phyloP scores from a whole-genome alignment of 2,888 invertebrate species.

The Amphipoea oculea region DNA sequence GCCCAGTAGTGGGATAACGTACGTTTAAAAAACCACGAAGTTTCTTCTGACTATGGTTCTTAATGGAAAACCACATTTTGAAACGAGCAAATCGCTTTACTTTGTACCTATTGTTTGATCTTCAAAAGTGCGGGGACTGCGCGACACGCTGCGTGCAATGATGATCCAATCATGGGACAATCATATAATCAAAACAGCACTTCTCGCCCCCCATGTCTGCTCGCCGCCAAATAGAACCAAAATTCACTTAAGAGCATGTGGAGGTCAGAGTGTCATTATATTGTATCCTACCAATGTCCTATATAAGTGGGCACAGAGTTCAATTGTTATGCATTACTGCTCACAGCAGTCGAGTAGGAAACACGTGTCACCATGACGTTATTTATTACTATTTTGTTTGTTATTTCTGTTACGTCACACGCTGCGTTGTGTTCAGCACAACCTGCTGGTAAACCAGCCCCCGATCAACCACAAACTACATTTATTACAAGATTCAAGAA shows the following conservation, averaged over 20 bases:
- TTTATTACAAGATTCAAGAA: background rate
- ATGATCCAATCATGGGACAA: background rate
- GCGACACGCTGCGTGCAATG: background rate
- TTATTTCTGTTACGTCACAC: background rate
- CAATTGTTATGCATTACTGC: background rate
- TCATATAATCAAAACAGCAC: background rate
- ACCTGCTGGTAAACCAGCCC: background rate
- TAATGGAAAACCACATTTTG: background rate
- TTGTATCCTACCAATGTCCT: background rate
- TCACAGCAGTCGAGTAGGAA: background rate
- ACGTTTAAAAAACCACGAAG: background rate
- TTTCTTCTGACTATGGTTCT: background rate
- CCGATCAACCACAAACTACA: background rate
- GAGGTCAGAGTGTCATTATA: background rate
- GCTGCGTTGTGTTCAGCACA: background rate
- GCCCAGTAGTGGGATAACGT: background rate
- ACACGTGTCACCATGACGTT: background rate
- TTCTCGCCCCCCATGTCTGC: background rate
- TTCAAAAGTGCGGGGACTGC: background rate
- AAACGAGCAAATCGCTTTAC: background rate
- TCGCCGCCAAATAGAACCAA: background rate
- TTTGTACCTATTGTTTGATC: background rate
- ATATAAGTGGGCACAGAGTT: background rate
- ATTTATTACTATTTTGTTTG: background rate
- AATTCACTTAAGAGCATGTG: background rate